phyloP scores from a whole-genome alignment of 2,113 vertebrate genomes.

The Callorhinus ursinus region DNA sequence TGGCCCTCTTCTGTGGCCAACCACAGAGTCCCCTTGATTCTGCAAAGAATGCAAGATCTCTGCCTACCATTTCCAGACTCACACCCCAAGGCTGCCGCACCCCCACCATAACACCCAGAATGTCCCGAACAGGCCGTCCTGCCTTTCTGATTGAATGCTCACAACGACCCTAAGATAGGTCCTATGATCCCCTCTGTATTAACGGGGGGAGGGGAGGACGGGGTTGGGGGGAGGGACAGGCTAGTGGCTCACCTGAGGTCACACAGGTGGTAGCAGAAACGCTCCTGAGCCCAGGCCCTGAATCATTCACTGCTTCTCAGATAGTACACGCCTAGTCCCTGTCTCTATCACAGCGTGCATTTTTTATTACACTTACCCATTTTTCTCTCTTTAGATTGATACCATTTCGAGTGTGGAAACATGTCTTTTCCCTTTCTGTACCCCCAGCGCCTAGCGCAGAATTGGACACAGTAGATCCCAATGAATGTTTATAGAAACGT shows the following conservation, averaged over 20 bases:
- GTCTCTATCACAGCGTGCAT: not conserved
- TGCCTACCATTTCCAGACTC: not conserved
- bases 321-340: rapidly evolving
- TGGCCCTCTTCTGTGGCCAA: not conserved
- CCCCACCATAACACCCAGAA: not conserved
- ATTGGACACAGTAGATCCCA: not conserved
- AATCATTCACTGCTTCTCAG: not conserved
- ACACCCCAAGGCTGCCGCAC: not conserved
- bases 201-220: not conserved
- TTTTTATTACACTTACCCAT: not conserved
- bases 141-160: not conserved
- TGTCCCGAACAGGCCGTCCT: not conserved
- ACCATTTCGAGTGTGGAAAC: not conserved
- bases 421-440: not conserved
- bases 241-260: not conserved
- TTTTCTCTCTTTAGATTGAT: not conserved
- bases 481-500: not conserved
- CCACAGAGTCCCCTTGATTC: not conserved
- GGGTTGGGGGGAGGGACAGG: no score
- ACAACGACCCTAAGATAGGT: not conserved
- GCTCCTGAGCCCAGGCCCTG: no score
- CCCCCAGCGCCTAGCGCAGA: not conserved
- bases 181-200: not conserved
- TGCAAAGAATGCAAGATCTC: not conserved
- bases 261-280: not conserved